Evolutionary conservation across 2,797 vertebrate species (phyloP), one percentile per base, ranked within the genome.

Genomic region (Cuculus canorus): DNA sequence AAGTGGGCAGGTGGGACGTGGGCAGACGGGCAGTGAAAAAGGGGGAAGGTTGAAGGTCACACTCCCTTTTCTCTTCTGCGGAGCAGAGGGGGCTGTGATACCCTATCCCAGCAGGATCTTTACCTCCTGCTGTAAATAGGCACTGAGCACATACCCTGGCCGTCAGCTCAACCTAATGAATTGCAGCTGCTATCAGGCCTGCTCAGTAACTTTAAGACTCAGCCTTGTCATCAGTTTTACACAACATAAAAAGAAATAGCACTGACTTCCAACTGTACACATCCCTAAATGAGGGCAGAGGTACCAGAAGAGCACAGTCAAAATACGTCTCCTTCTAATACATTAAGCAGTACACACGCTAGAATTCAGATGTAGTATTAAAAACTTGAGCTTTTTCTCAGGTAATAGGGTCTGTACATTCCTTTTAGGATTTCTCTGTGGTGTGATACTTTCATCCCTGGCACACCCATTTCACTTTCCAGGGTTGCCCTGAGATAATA

Each of bases 61-160:
- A 7, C 53, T 95, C 75, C 45, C 16, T 94, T 86, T 94, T 91
- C 70, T 76, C 77, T 53, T 70, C 88, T 88, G 56, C 45, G 43
- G 63, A 79, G 54, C 0, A 0, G 52, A 88, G 63, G 88, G 71
- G 64, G 64, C 90, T 92, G 81, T 90, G 96, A 96, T 83, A 94
- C 78, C 45, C 83, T 95, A 95, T 90, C 91, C 90, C 25, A 2
- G 43, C 78, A 82, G 90, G 83, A 85, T 97, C 91, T 96, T 96
- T 92, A 85, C 86, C 88, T 93, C 79, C 41, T 87, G 88, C 96
- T 93, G 78, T 95, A 95, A 96, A 96, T 95, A 96, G 95, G 86
- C 81, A 80, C 78, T 82, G 90, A 92, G 75, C 77, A 93, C 92
- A 94, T 90, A 82, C 47, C 47, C 88, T 89, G 90, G 83, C 93